Evolutionary conservation across 2,888 invertebrate genomes (phyloP), one percentile per base, ranked within the genome.

Genomic region (Prosopocoilus inquinatus): DNA sequence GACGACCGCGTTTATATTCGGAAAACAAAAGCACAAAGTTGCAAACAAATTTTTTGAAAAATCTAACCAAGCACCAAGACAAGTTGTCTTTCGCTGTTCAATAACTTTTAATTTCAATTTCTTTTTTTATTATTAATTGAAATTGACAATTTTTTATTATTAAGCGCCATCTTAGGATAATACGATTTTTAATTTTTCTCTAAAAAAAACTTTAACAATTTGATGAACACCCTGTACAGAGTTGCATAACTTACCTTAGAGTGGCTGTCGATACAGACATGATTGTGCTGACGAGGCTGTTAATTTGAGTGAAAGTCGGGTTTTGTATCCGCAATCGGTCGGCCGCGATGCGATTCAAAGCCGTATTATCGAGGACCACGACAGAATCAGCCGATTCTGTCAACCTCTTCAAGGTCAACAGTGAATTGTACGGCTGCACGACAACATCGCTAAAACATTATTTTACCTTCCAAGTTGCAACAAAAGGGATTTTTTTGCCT

Each of bases 241-340:
- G n/a, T n/a, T n/a, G n/a, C n/a, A n/a, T n/a, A n/a, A 54, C 57
- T 56, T 75, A 86, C 84, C 96, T 86, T 36, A 96, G 80, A 2
- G 98, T 97, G 8, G 97, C 92, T 1, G 98, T 99, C 64, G 94
- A 94, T 34, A 96, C 95, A 33, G 96, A 96, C 98, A 99, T 98
- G 49, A 99, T 98, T 2, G 96, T 97, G 9, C 96, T 96, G 0
- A 98, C 97, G 53, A 99, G 82, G 38, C 93, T 92, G 77, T 99
- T 99, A 68, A 99, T 97, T 79, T 99, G 96, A 13, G 93, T 88
- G 72, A 98, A 97, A 1, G 94, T 92, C 0, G 98, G 97, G 76
- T 95, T 97, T 75, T 95, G 90, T 69, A 98, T 94, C 70, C 94
- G 96, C 28, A 99, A 83, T 44, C 96, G 84, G 72, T 98, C 97